Conservation (phyloP, 2,888 invertebrate genomes). For the Sussaba pulchella region DNA sequence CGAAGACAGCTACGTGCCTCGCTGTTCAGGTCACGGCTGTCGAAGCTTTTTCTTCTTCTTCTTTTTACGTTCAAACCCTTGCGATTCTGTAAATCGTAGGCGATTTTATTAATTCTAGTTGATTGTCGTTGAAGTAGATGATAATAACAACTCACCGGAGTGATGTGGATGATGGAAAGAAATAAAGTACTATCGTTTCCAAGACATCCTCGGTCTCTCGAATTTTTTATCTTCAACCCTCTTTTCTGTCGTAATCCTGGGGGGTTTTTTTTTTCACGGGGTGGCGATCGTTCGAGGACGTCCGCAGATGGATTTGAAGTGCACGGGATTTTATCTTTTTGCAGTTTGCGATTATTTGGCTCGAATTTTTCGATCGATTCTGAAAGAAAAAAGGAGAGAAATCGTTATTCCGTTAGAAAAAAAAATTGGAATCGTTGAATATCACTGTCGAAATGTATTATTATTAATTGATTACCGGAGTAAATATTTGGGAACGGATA, state of each 20-base stretch:
- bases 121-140: neutral
- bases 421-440: neutral
- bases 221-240: slow-evolving; percentile 21
- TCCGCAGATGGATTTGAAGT: neutral
- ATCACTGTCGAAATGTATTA: neutral
- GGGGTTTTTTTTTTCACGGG: neutral
- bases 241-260: neutral
- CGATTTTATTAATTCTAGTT: neutral
- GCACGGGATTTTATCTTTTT: neutral
- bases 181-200: slow-evolving; percentile 51
- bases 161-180: slow-evolving; percentile 20
- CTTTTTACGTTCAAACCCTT: neutral
- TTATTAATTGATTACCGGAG: too few species aligned
- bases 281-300: neutral
- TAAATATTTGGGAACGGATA: neutral
- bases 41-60: neutral
- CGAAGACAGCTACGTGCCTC: neutral
- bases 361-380: neutral
- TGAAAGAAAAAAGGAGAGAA: neutral
- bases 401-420: too few species aligned
- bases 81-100: slow-evolving; percentile 6
- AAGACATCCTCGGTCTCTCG: slow-evolving; percentile 16
- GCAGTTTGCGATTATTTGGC: neutral
- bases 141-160: slow-evolving; percentile 38
- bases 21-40: neutral